Base-by-base conservation (phyloP, 2,797 vertebrate species). In the Bradypodion ventrale region DNA sequence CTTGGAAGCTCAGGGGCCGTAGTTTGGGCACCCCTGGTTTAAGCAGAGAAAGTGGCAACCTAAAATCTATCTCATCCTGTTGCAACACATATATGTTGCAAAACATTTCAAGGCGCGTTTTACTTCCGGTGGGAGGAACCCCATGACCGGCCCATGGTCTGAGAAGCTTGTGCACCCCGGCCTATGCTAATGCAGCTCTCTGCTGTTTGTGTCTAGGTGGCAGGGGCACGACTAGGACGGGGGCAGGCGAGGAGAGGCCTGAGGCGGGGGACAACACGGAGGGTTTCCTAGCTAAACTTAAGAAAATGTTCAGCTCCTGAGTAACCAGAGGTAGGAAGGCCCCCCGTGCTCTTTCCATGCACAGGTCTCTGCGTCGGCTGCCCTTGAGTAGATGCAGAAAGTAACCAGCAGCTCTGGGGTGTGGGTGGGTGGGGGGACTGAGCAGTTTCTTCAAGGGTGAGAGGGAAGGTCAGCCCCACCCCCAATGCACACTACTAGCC, bases 231-330 rank as follows among this genome's bases (percentile, higher is more conserved):
- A 95, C 93, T 96, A 96, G 90, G 35, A 90, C 95, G 94, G 87
- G 92, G 89, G 90, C 95, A 96, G 96, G 94, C 94, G 88, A 96
- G 93, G 95, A 94, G 92, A 96, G 88, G 93, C 93, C 93, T 92
- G 95, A 88, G 91, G 92, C 89, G 76, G 90, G 96, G 96, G 96
- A 95, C 95, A 90, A 95, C 91, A 93, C 96, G 88, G 94, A 96
- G 95, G 97, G 97, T 94, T 96, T 98, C 96, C 94, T 98, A 96
- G 97, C 96, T 96, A 98, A 96, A 97, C 97, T 97, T 96, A 98
- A 97, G 96, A 97, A 95, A 97, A 95, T 97, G 93, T 98, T 98
- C 97, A 97, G 96, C 92, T 97, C 96, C 92, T 98, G 96, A 98
- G 95, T 70, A 63, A 96, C 89, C 95, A 0, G 96, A 98, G 97